Conservation (phyloP, 2,797 vertebrate genomes). For the Pogoniulus pusillus region DNA sequence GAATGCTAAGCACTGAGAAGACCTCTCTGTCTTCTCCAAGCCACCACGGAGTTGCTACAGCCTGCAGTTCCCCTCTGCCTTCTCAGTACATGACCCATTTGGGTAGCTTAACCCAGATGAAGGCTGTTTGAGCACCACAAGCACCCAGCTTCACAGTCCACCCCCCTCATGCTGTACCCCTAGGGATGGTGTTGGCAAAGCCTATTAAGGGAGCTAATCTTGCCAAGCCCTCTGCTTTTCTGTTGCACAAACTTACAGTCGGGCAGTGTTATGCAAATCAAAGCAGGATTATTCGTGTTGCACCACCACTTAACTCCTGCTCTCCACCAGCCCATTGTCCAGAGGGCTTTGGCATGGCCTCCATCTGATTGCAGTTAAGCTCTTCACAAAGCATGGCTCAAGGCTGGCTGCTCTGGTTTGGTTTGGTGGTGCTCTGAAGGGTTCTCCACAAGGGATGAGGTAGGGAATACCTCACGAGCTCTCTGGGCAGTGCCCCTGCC, state of each 20-base stretch:
- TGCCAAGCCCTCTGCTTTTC: not conserved
- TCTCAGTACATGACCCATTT: not conserved
- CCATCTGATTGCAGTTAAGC: not conserved
- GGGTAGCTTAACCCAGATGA: not conserved
- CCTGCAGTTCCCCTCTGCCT: not conserved
- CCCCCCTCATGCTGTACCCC: rapidly evolving
- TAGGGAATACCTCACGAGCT: not conserved
- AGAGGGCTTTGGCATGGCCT: not conserved
- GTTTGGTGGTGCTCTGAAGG: not conserved
- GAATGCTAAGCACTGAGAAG: too few species aligned
- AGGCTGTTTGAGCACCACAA: not conserved
- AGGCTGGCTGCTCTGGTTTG: not conserved
- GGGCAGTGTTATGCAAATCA: not conserved
- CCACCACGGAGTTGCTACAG: not conserved
- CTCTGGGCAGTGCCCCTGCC: not conserved
- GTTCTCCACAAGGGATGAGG: not conserved
- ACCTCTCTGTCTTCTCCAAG: too few species aligned
- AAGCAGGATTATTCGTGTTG: not conserved
- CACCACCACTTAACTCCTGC: not conserved
- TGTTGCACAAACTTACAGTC: not conserved
- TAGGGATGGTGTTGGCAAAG: not conserved
- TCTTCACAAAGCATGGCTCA: not conserved
- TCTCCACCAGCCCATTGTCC: not conserved
- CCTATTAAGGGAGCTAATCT: not conserved
- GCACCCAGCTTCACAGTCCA: not conserved